A percentile compares a stretch with the other conserved stretches of the same genome.
phyloP scores from a whole-genome alignment of 2,888 invertebrate genomes.

The Petrophora chlorosata region DNA sequence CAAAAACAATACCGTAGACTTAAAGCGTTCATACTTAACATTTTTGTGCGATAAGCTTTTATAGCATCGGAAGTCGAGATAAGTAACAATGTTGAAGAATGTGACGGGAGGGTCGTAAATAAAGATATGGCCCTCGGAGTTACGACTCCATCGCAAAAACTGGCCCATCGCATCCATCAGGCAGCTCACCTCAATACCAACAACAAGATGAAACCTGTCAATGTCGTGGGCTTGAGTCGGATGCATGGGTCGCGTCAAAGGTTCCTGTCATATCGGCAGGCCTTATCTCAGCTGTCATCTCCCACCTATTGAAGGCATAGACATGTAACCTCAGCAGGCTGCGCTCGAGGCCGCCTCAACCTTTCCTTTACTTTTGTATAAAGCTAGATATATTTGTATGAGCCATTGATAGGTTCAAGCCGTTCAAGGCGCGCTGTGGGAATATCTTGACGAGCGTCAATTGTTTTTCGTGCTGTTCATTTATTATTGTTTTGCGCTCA shows the following conservation, averaged over 20 bases:
- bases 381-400: no score
- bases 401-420: slow-evolving; percentile 47
- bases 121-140: slow-evolving; percentile 2
- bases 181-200: slow-evolving; percentile 15
- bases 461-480: slow-evolving; percentile 47
- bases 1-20: slow-evolving; percentile 25
- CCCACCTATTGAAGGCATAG: slow-evolving; percentile 66
- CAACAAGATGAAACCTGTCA: slow-evolving; percentile 25
- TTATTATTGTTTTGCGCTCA: slow-evolving; percentile 31
- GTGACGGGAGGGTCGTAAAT: slow-evolving; percentile 2
- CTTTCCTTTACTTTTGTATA: slow-evolving; percentile 55
- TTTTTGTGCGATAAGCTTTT: slow-evolving; percentile 26
- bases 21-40: slow-evolving; percentile 23
- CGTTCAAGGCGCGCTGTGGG: slow-evolving; percentile 51
- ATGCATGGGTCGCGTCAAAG: slow-evolving; percentile 29
- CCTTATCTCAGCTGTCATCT: slow-evolving; percentile 73
- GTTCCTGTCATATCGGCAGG: slow-evolving; percentile 38
- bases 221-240: slow-evolving; percentile 27
- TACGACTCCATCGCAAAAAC: slow-evolving; percentile 10
- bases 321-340: slow-evolving; percentile 64
- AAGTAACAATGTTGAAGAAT: slow-evolving; percentile 16
- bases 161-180: slow-evolving; percentile 4
- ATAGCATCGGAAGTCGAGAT: slow-evolving; percentile 16
- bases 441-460: slow-evolving; percentile 45
- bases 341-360: slow-evolving; percentile 62